Conservation (phyloP, 2,113 vertebrate genomes). For the Amia ocellicauda region DNA sequence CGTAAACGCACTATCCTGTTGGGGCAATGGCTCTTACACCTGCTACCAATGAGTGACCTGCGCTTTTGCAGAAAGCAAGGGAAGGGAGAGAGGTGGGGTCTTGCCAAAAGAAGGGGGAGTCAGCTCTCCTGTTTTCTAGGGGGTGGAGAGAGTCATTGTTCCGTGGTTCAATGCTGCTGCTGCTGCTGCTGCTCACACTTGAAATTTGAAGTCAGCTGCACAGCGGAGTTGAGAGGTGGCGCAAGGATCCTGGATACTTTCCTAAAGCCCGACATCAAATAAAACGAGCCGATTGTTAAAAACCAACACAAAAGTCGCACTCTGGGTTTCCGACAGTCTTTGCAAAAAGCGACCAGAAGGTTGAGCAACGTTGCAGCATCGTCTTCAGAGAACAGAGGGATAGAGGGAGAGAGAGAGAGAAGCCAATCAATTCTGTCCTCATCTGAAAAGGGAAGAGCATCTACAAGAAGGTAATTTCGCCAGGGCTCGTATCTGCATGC, state of each 20-base stretch:
- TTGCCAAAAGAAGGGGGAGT: conserved; percentile 10
- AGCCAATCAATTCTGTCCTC: no score
- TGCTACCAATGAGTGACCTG: not conserved
- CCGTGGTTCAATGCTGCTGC: conserved; percentile 13
- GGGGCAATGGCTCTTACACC: not conserved
- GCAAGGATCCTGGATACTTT: conserved; percentile 16
- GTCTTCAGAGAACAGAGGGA: not conserved
- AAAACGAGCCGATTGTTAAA: not conserved
- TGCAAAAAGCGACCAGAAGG: not conserved
- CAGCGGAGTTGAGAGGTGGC: conserved; percentile 25
- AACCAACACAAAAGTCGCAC: not conserved
- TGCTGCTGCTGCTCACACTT: not conserved
- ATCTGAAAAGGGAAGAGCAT: no score
- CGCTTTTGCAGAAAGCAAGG: no score
- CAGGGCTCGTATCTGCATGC: no score
- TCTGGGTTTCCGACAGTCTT: not conserved
- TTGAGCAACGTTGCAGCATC: not conserved
- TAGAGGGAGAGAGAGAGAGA: no score
- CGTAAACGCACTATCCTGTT: not conserved
- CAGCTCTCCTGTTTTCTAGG: conserved; percentile 13
- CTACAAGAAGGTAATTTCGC: no score
- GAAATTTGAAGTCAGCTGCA: conserved; percentile 15
- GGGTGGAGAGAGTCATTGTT: conserved; percentile 27
- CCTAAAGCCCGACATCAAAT: conserved; percentile 9
- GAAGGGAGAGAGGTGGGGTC: not conserved